phyloP scores from a whole-genome alignment of 2,888 invertebrate species.

The Agrilus cyanescens region DNA sequence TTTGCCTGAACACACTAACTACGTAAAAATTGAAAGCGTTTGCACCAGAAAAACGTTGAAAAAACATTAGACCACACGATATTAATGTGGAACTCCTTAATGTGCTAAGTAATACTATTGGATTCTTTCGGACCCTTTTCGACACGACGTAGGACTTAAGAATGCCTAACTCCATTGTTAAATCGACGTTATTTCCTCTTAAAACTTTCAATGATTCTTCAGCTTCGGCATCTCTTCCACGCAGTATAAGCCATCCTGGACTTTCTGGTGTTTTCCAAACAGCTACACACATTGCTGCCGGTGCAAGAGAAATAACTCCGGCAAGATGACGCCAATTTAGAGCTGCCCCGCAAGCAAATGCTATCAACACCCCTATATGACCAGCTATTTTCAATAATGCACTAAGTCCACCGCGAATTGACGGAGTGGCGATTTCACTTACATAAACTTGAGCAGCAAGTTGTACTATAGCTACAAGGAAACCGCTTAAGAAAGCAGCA shows the following conservation, averaged over 20 bases:
- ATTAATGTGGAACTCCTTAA: slow-evolving; percentile 64
- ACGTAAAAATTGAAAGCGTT: slow-evolving; percentile 79
- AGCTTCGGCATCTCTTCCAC: slow-evolving; percentile 65
- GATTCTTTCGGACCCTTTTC: slow-evolving; percentile 22
- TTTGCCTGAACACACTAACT: slow-evolving; percentile 75
- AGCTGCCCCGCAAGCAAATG: slow-evolving; percentile 72
- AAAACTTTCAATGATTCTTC: slow-evolving; percentile 67
- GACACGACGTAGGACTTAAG: slow-evolving; percentile 55
- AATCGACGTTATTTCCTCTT: slow-evolving; percentile 63
- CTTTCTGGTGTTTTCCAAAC: slow-evolving; percentile 79
- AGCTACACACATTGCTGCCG: slow-evolving; percentile 62
- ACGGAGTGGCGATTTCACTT: slow-evolving; percentile 80
- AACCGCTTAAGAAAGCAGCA: slow-evolving; percentile 73
- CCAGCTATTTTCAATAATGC: slow-evolving; percentile 77
- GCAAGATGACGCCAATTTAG: slow-evolving; percentile 79
- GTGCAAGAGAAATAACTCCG: slow-evolving; percentile 64
- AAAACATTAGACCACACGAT: slow-evolving; percentile 79
- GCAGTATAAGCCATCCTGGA: slow-evolving; percentile 69
- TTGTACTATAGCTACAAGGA: slow-evolving; percentile 35
- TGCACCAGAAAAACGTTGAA: slow-evolving; percentile 75
- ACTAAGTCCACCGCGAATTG: slow-evolving; percentile 76
- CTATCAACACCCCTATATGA: slow-evolving; percentile 73
- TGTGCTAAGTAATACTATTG: slow-evolving; percentile 25
- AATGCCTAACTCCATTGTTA: slow-evolving; percentile 60
- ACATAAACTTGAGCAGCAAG: slow-evolving; percentile 58